phyloP scores from a whole-genome alignment of 2,888 invertebrate genomes.

The Spodoptera picta region DNA sequence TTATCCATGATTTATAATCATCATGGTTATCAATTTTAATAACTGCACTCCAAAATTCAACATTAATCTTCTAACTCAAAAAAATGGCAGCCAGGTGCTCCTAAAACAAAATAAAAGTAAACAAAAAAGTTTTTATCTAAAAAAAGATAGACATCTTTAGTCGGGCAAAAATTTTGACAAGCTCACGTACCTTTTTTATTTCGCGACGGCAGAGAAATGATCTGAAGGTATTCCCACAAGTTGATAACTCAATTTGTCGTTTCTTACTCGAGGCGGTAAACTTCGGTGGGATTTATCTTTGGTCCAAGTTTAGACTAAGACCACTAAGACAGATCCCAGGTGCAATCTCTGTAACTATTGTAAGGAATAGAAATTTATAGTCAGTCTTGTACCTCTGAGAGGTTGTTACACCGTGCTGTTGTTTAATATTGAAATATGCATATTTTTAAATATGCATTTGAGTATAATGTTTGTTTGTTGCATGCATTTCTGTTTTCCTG shows the following conservation, averaged over 20 bases:
- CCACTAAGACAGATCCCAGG: constrained; percentile 81
- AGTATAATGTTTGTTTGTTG: too few species aligned
- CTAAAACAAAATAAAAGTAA: background rate
- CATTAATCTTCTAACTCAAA: background rate
- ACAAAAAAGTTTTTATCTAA: background rate
- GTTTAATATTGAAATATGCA: background rate
- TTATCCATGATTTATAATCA: too few species aligned
- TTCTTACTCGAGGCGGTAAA: constrained; percentile 65
- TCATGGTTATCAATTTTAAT: too few species aligned
- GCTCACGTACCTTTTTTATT: constrained; percentile 50
- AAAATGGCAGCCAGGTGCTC: background rate
- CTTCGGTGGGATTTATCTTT: constrained; percentile 74
- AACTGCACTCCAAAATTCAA: too few species aligned
- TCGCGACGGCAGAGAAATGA: constrained; percentile 64
- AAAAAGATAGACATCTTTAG: constrained; percentile 23
- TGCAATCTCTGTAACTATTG: constrained; percentile 84
- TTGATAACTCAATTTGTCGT: constrained; percentile 80
- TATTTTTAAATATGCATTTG: background rate
- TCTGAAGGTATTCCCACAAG: constrained; percentile 61
- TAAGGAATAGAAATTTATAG: constrained; percentile 84
- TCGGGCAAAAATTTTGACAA: constrained; percentile 40
- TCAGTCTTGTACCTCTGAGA: constrained; percentile 62
- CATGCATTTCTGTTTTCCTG: too few species aligned
- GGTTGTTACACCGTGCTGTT: constrained; percentile 62
- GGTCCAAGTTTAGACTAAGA: constrained; percentile 76